Evolutionary conservation across 2,113 vertebrate species (phyloP), one percentile per base, ranked within the genome.

Genomic region (Microcebus jonahi): DNA sequence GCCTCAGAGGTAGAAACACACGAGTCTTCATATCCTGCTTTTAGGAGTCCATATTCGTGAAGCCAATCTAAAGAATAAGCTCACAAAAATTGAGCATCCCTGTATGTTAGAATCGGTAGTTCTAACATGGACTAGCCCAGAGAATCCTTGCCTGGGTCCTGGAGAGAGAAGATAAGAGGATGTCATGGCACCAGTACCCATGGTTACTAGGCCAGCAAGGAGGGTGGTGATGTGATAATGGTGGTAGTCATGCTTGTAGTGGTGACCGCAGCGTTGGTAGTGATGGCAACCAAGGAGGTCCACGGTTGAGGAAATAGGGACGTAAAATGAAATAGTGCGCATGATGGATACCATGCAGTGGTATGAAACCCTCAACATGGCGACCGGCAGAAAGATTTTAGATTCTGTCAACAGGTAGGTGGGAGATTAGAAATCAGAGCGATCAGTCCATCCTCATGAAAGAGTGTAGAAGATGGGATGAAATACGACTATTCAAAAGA

Each of bases 1-100:
- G n/a, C 81, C 50, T 10, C 5, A 42, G 31, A 17, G 29, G 1
- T 11, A 4, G 11, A 63, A n/a, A 34, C 6, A n/a, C n/a, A 9
- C 3, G 15, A 50, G 11, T 76, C 45, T 39, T 45, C 29, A 7
- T 11, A 0, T 14, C 4, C 29, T 42, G 29, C 42, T 94, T 25
- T 68, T 61, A 10, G n/a, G 14, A 53, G 27, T 2, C 45, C 5
- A 48, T 20, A 65, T 68, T 14, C 8, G 31, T 4, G 61, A 83
- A 73, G 18, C 57, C 27, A 27, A 23, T 36, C 23, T 34, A 31
- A 80, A 75, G 48, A 76, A 65, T 34, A 14, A 45, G 36, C 17
- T 93, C 48, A n/a, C 15, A 12, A 29, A 50, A 39, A 25, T 0
- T 6, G n/a, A 73, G 17, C 29, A 25, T 61, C 59, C 0, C 0